These are phyloP conservation scores for Daphoenositta chrysoptera DNA, from an alignment of 2,113 vertebrate species.

Conservation along the genomic window DNA sequence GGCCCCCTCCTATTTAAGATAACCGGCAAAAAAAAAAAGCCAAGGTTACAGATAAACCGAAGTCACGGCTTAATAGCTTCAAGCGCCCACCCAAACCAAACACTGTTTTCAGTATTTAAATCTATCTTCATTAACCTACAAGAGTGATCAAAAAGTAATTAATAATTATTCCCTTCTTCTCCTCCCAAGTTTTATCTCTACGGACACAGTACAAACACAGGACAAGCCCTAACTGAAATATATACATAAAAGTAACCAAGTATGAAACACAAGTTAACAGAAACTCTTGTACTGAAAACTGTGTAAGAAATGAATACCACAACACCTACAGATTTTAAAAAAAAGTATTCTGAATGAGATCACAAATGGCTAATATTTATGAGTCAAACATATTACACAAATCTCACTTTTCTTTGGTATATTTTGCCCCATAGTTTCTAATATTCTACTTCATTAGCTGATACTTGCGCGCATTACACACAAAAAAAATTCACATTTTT, in stretches of 20 bases:
- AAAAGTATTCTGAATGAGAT: not conserved
- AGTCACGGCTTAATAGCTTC: not conserved
- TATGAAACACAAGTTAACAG: not conserved
- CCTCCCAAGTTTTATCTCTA: not conserved
- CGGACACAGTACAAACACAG: not conserved
- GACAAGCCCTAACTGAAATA: not conserved
- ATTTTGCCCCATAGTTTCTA: no score
- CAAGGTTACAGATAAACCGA: not conserved
- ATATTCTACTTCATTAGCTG: not conserved
- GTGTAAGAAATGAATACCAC: not conserved
- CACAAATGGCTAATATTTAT: not conserved
- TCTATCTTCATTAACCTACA: not conserved
- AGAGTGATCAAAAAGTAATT: not conserved
- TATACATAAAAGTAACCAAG: not conserved
- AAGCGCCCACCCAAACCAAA: not conserved
- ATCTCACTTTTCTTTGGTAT: not conserved
- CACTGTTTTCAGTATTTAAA: not conserved
- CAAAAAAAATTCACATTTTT: not conserved
- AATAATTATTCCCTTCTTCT: not conserved
- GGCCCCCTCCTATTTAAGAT: rapidly evolving
- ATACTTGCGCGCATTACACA: rapidly evolving
- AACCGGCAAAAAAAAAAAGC: not conserved
- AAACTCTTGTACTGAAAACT: not conserved
- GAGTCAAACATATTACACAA: not conserved
- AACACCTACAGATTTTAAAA: not conserved